These are phyloP conservation scores for Psittacula cyanocephala DNA, from an alignment of 2,113 vertebrate genomes.

Conservation along the genomic window DNA sequence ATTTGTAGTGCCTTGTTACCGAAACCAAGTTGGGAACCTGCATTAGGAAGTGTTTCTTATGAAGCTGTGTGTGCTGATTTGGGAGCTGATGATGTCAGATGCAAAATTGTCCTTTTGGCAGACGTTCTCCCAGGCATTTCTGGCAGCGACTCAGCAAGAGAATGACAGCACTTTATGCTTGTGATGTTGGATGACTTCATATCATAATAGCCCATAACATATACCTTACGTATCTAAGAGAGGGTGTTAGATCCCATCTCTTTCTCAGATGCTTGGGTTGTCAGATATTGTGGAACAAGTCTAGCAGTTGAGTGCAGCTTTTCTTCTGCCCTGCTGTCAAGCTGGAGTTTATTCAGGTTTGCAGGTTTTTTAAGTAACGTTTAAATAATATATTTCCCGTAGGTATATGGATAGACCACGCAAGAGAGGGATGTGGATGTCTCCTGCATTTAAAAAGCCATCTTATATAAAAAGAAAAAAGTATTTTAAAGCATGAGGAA, in stretches of 20 bases:
- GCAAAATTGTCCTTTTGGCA: neutral
- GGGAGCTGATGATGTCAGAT: neutral
- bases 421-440: neutral
- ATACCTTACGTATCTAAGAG: neutral
- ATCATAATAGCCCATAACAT: neutral
- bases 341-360: neutral
- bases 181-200: neutral
- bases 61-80: neutral
- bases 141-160: neutral
- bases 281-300: neutral
- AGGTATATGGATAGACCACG: neutral
- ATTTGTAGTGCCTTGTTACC: neutral
- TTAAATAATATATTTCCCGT: slow-evolving; percentile 5
- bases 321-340: neutral
- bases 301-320: neutral
- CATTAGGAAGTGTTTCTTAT: neutral
- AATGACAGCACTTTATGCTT: neutral
- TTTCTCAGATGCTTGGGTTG: neutral
- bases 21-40: neutral
- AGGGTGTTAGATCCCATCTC: neutral
- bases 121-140: neutral
- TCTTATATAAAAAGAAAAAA: neutral
- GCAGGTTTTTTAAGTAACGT: neutral
- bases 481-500: neutral
- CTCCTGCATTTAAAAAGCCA: neutral